A percentile compares a stretch with the other conserved stretches of the same genome.
Evolutionary conservation across 2,797 vertebrate species (phyloP).

Genomic region (Esox masquinongy): DNA sequence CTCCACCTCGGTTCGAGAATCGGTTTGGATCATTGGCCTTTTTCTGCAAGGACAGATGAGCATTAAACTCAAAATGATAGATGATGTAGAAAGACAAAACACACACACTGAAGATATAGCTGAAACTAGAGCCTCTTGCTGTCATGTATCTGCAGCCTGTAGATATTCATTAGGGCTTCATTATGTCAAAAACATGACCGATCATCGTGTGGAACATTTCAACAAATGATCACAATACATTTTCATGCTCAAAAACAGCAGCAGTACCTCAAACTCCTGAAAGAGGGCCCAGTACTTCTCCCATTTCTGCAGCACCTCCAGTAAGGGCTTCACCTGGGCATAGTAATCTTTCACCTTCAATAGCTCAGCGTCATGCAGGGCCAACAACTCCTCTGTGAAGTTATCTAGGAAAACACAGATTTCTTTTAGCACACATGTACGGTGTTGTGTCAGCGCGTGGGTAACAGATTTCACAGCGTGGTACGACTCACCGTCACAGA

Average conservation of each 20-base stretch:
- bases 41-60: conserved; percentile 46
- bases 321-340: conserved; percentile 49
- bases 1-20: conserved; percentile 70
- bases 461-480: background rate
- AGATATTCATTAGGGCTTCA: background rate
- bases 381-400: conserved; percentile 66
- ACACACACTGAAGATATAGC: background rate
- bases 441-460: background rate
- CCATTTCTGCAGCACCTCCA: conserved; percentile 66
- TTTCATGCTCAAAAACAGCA: background rate
- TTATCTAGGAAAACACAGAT: conserved; percentile 39
- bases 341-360: conserved; percentile 48
- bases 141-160: background rate
- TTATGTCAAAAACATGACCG: background rate
- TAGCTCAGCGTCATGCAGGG: conserved; percentile 63
- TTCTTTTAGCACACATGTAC: background rate
- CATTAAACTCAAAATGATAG: background rate
- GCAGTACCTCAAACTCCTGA: conserved; percentile 65
- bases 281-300: conserved; percentile 58
- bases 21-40: conserved; percentile 69
- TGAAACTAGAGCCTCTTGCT: background rate
- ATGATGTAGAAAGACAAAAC: background rate
- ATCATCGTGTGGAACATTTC: background rate
- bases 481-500: conserved; percentile 55
- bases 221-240: background rate